Conservation (phyloP, 1,140 invertebrate genomes). For the Heliconius hermathena region DNA sequence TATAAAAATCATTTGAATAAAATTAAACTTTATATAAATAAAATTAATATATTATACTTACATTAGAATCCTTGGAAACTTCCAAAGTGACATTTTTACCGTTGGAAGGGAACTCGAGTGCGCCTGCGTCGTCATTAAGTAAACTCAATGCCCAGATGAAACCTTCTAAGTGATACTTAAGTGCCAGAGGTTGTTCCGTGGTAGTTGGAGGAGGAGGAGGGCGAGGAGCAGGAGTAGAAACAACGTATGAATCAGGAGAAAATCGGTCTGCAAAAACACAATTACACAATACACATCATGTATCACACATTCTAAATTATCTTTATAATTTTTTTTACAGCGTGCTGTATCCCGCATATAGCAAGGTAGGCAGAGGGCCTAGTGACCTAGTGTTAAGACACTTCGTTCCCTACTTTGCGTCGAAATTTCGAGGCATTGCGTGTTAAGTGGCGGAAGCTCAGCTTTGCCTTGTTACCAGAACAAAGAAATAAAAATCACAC, state of each 20-base stretch:
- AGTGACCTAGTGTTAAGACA: no score
- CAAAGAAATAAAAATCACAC: no score
- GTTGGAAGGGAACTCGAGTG: constrained; percentile 47
- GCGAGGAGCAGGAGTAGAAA: background rate
- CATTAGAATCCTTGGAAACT: constrained; percentile 46
- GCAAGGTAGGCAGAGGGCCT: no score
- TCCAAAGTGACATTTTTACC: constrained; percentile 52
- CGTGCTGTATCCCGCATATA: no score
- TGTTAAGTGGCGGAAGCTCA: no score
- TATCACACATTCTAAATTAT: no score
- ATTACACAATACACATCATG: no score
- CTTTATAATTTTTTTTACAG: no score
- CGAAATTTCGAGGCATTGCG: no score
- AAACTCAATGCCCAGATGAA: constrained; percentile 49
- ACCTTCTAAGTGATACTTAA: constrained; percentile 46
- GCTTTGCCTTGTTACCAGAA: no score
- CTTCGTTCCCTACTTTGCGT: no score
- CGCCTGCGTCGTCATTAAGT: constrained; percentile 40
- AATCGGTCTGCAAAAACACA: background rate
- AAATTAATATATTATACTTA: constrained; percentile 38
- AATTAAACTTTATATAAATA: no score
- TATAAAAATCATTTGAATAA: background rate
- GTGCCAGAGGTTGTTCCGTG: constrained; percentile 19
- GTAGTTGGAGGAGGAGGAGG: background rate
- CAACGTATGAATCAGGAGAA: background rate